Evolutionary conservation across 2,113 vertebrate species (phyloP).

Genomic region (Xenopus borealis): DNA sequence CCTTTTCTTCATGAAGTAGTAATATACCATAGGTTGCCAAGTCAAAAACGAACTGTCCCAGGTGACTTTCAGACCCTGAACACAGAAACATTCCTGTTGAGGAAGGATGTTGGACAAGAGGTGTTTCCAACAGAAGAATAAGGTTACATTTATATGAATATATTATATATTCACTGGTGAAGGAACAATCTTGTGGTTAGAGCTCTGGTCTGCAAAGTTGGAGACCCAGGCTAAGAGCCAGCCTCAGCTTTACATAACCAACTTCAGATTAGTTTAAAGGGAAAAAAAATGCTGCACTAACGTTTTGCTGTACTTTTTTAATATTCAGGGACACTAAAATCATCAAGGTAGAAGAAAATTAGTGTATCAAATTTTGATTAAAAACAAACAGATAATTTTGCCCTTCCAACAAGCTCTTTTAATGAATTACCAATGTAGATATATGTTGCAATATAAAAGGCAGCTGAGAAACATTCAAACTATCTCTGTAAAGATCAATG

Average conservation of each 20-base stretch:
- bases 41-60: conserved; percentile 6
- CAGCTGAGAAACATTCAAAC: no score
- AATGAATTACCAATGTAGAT: no score
- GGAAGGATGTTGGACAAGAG: conserved; percentile 38
- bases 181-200: conserved; percentile 41
- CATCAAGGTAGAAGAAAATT: no score
- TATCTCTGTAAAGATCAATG: no score
- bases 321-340: no score
- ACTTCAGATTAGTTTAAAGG: conserved; percentile 2
- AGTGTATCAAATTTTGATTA: no score
- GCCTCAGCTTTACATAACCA: conserved; percentile 22
- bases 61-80: conserved; percentile 24
- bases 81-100: conserved; percentile 23
- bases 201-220: conserved; percentile 39
- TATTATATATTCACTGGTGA: conserved; percentile 42
- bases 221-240: conserved; percentile 37
- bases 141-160: conserved; percentile 43
- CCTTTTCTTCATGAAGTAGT: no score
- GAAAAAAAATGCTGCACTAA: conserved; percentile 17
- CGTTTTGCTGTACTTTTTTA: background rate
- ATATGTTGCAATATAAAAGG: no score
- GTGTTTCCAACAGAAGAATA: conserved; percentile 32
- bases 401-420: no score
- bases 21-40: conserved; percentile 17
- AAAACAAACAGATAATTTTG: no score